Conservation (phyloP, 2,797 vertebrate species). For the Gymnocypris eckloni region DNA sequence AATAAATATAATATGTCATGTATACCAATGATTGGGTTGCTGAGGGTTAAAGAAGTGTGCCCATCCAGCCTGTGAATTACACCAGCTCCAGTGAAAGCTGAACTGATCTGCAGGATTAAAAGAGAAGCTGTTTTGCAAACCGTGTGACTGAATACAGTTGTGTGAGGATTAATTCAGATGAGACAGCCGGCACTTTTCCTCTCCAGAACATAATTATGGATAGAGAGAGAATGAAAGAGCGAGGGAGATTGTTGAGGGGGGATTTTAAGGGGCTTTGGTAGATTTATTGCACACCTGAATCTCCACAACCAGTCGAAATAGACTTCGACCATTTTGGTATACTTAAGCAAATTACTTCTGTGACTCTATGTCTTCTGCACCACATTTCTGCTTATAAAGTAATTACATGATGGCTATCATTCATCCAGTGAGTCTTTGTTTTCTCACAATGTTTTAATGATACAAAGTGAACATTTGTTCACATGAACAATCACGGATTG, state of each 20-base stretch:
- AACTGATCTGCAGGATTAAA: neutral
- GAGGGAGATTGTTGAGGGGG: conserved; percentile 29
- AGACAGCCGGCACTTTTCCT: conserved; percentile 30
- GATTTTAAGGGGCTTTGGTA: conserved; percentile 49
- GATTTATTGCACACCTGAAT: conserved; percentile 53
- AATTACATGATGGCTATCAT: conserved; percentile 6
- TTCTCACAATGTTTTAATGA: conserved; percentile 1
- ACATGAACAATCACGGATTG: neutral
- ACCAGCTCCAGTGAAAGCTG: neutral
- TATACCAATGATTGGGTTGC: neutral
- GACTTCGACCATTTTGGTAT: conserved; percentile 13
- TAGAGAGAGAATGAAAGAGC: conserved; percentile 36
- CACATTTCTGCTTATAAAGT: conserved; percentile 5
- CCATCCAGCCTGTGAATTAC: neutral
- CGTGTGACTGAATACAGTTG: conserved; percentile 24
- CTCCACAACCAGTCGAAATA: conserved; percentile 27
- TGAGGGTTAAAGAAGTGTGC: neutral
- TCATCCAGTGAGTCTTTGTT: conserved; percentile 1
- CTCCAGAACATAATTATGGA: conserved; percentile 55
- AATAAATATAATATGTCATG: neutral
- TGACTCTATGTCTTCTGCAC: neutral
- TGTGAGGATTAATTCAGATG: conserved; percentile 41
- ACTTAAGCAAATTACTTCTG: conserved; percentile 8
- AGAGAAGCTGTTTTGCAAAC: neutral
- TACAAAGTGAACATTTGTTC: conserved; percentile 15